Conservation (phyloP, 2,797 vertebrate genomes). For the Pyrocephalus nanus region DNA sequence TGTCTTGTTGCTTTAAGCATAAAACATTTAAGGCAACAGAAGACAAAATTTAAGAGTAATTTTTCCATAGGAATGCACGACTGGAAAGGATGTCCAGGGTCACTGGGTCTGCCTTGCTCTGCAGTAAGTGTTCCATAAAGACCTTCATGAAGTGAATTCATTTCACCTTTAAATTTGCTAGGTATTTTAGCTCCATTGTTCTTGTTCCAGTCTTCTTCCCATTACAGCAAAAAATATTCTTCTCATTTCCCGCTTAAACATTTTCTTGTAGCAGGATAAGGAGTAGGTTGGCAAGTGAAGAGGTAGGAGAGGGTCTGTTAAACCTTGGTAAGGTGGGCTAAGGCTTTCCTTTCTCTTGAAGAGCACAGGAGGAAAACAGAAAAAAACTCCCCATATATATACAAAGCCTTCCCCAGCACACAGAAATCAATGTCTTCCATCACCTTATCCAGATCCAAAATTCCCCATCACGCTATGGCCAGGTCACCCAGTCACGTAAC, state of each 20-base stretch:
- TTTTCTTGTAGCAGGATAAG: background rate
- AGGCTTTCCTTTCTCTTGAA: background rate
- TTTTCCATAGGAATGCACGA: background rate
- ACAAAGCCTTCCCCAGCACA: background rate
- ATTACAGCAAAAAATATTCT: background rate
- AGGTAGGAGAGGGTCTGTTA: background rate
- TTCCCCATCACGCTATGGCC: background rate
- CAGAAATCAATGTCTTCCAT: background rate
- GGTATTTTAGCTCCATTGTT: background rate
- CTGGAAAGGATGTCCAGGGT: background rate
- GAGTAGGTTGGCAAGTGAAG: background rate
- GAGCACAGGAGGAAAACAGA: background rate
- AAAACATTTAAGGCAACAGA: background rate
- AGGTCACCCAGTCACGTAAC: background rate
- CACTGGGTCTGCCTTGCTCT: background rate
- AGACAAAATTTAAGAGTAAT: background rate
- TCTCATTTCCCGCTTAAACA: background rate
- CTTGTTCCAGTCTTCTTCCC: background rate
- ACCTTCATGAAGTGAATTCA: background rate
- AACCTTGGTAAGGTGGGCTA: background rate
- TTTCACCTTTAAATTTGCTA: background rate
- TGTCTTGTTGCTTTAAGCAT: background rate
- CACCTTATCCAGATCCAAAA: background rate
- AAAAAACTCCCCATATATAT: background rate
- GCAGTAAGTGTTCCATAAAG: background rate